phyloP scores from a whole-genome alignment of 2,888 invertebrate species.

The Myopa tessellatipennis region DNA sequence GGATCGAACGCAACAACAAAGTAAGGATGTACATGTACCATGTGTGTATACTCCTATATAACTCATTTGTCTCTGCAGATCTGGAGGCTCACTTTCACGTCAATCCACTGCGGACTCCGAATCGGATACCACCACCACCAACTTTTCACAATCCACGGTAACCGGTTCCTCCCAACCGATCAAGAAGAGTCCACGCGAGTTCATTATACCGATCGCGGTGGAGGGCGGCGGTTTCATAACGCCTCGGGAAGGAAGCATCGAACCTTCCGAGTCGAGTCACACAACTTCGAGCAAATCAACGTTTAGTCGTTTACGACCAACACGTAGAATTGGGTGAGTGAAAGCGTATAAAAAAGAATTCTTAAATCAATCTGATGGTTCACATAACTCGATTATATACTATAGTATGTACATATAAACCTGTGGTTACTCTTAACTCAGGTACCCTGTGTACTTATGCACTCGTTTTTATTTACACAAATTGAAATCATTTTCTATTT shows the following conservation, averaged over 20 bases:
- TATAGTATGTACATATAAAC: too few species aligned
- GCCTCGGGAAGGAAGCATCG: conserved; percentile 77
- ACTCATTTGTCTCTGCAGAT: conserved; percentile 50
- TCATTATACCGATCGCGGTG: conserved; percentile 92
- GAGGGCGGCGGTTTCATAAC: conserved; percentile 86
- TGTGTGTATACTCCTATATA: neutral
- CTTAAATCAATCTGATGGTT: neutral
- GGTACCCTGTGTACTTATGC: neutral
- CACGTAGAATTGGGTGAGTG: conserved; percentile 76
- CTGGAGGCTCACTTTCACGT: conserved; percentile 64
- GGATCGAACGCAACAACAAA: conserved; percentile 64
- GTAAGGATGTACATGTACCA: conserved; percentile 47
- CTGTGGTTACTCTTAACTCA: too few species aligned
- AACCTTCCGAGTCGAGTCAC: conserved; percentile 76
- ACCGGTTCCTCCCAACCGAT: conserved; percentile 75
- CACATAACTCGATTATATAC: too few species aligned
- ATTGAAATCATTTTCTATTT: neutral
- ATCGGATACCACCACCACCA: conserved; percentile 71
- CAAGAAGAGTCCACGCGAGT: conserved; percentile 88
- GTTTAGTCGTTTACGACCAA: conserved; percentile 69
- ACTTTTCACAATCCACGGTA: conserved; percentile 73
- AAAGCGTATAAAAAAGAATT: neutral
- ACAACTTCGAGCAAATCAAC: conserved; percentile 71
- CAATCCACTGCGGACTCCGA: conserved; percentile 81
- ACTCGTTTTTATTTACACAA: too few species aligned